These are phyloP conservation scores for Wasmannia auropunctata DNA, from an alignment of 1,140 invertebrate species.

Conservation along the genomic window DNA sequence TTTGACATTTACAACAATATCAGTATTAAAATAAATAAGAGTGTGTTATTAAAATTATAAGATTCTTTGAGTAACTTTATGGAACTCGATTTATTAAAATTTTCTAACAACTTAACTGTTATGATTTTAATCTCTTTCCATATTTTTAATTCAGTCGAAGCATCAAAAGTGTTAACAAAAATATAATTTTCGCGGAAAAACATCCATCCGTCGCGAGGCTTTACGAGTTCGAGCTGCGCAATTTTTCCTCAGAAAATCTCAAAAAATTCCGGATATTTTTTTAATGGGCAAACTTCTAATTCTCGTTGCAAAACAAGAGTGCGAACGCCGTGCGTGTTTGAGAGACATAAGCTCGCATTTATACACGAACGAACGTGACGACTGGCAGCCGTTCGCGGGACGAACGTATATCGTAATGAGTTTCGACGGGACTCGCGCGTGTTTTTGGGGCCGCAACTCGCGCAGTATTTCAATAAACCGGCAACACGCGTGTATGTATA, in stretches of 20 bases:
- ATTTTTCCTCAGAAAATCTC: background rate
- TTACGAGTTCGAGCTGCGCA: background rate
- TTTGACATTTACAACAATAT: background rate
- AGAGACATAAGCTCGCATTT: background rate
- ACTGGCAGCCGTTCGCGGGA: background rate
- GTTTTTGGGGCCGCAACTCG: slow-evolving; percentile 23
- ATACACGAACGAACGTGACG: background rate
- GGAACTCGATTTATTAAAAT: background rate
- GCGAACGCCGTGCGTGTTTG: background rate
- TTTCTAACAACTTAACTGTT: background rate
- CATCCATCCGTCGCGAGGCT: background rate
- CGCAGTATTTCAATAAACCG: slow-evolving; percentile 38
- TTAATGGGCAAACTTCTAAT: background rate
- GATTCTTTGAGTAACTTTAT: background rate
- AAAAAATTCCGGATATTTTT: background rate
- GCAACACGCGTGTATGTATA: background rate
- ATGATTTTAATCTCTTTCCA: background rate
- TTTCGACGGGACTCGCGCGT: slow-evolving; percentile 27
- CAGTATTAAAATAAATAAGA: no score
- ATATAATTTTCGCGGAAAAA: background rate
- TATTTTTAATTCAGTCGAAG: background rate
- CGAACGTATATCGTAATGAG: slow-evolving; percentile 7
- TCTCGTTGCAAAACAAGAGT: background rate
- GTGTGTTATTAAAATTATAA: slow-evolving; percentile 12
- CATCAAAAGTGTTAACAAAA: background rate